phyloP scores from a whole-genome alignment of 1,140 invertebrate genomes.

The Cyclargus thomasi region DNA sequence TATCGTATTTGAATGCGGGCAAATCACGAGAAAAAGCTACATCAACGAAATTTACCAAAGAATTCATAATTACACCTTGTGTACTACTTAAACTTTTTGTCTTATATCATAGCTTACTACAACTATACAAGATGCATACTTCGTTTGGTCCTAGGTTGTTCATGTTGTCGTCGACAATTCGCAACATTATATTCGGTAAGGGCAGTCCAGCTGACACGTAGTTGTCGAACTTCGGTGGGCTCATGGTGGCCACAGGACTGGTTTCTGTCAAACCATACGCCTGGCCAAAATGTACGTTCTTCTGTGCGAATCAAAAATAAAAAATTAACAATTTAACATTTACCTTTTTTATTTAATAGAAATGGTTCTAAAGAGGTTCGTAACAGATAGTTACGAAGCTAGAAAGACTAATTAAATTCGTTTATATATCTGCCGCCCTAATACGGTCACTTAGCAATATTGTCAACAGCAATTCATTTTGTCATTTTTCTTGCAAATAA shows the following conservation, averaged over 20 bases:
- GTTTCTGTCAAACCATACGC: conserved; percentile 82
- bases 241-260: conserved; percentile 71
- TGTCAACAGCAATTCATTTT: too few relatives aligned
- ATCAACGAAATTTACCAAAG: too few relatives aligned
- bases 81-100: too few relatives aligned
- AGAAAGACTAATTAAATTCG: too few relatives aligned
- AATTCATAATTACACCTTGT: not conserved
- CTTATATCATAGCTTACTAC: not conserved
- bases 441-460: too few relatives aligned
- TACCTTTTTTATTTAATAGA: too few relatives aligned
- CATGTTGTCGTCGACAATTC: conserved; percentile 77
- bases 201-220: conserved; percentile 78
- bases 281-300: conserved; percentile 40
- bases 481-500: too few relatives aligned
- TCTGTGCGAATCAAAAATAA: conserved; percentile 22
- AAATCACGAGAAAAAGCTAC: too few relatives aligned
- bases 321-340: not conserved
- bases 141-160: conserved; percentile 78
- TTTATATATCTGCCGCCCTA: too few relatives aligned
- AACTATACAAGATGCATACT: conserved; percentile 30
- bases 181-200: conserved; percentile 79
- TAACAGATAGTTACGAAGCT: too few relatives aligned
- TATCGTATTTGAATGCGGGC: too few relatives aligned
- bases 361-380: too few relatives aligned
- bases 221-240: conserved; percentile 38